Conservation (phyloP, 2,888 invertebrate species). For the Allolobophora icterica region DNA sequence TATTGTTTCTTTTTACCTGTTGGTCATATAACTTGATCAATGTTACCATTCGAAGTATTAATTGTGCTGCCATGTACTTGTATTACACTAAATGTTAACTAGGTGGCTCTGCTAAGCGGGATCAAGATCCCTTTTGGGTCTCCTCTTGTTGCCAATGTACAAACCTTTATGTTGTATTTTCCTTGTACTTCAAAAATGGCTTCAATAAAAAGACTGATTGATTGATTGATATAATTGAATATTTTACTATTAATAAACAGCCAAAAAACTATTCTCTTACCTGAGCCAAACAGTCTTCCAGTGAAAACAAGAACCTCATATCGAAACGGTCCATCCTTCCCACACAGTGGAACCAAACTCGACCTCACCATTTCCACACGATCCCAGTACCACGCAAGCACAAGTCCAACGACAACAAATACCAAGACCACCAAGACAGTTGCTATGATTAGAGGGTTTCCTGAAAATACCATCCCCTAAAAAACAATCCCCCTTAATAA, state of each 20-base stretch:
- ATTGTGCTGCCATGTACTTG: no score
- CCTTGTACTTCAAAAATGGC: no score
- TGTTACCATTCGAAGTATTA: no score
- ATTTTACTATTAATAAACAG: neutral
- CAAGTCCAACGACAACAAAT: neutral
- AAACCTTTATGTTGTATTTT: no score
- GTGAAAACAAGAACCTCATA: slow-evolving; percentile 32
- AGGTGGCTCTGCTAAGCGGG: no score
- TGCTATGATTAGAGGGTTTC: slow-evolving; percentile 28
- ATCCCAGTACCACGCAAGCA: slow-evolving; percentile 29
- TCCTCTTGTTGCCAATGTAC: no score
- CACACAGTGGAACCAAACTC: slow-evolving; percentile 24
- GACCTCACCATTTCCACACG: neutral
- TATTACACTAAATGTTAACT: no score
- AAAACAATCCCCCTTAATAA: neutral
- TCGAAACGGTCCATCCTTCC: slow-evolving; percentile 31
- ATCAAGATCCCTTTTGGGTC: no score
- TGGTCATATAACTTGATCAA: no score
- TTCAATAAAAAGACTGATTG: no score
- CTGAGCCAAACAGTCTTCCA: slow-evolving; percentile 26
- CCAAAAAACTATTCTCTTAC: neutral
- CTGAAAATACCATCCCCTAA: slow-evolving; percentile 7
- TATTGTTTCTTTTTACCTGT: no score
- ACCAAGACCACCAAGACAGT: slow-evolving; percentile 1
- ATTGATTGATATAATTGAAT: no score